These are phyloP conservation scores for Channallabes apus DNA, from an alignment of 2,797 vertebrate genomes.

Conservation along the genomic window DNA sequence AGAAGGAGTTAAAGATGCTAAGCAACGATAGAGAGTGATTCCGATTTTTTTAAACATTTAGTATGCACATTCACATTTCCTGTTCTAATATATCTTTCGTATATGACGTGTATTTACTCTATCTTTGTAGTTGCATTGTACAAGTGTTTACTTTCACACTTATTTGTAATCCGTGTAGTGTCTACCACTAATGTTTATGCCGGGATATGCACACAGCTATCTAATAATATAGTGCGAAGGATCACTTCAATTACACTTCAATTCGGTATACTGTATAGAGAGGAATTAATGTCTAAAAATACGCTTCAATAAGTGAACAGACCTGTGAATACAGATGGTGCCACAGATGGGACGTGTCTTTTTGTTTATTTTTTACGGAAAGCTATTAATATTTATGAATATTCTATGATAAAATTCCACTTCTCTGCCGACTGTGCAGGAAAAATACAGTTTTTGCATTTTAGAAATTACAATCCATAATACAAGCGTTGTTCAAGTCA, in stretches of 20 bases:
- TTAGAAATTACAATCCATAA: neutral
- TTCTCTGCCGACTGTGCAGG: neutral
- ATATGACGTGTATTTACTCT: neutral
- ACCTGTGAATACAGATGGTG: neutral
- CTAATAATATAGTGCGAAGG: neutral
- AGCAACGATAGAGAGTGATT: neutral
- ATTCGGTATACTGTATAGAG: neutral
- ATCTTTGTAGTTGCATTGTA: neutral
- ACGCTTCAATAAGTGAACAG: neutral
- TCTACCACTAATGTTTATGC: neutral
- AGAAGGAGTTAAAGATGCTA: neutral
- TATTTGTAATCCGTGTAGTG: neutral
- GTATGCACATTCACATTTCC: neutral
- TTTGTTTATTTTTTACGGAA: neutral
- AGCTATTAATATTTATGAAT: neutral
- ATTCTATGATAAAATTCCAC: neutral
- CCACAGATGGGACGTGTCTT: neutral
- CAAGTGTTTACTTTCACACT: neutral
- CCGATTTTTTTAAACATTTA: neutral
- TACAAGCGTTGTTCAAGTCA: neutral
- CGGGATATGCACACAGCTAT: neutral
- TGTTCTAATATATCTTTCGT: neutral
- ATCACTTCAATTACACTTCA: neutral
- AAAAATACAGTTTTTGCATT: neutral
- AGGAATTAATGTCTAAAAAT: neutral